A percentile compares a stretch with the other conserved stretches of the same genome.
These are phyloP conservation scores for Drosophila diplacantha DNA, from an alignment of 2,888 invertebrate genomes.

Conservation along the genomic window DNA sequence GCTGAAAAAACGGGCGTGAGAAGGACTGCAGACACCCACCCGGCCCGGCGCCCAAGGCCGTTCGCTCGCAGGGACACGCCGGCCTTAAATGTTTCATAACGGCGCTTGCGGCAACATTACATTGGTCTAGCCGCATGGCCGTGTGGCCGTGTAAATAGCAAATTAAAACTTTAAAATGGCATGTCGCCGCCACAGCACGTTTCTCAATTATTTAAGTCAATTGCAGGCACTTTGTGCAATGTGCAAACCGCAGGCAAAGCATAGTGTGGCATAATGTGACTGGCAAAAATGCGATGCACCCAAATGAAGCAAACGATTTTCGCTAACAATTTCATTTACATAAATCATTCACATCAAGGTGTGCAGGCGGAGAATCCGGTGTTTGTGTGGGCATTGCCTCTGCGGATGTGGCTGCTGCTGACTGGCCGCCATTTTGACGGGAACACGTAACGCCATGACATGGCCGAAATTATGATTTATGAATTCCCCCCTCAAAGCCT, in stretches of 20 bases:
- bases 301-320: conserved; percentile 38
- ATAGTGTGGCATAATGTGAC: conserved; percentile 4
- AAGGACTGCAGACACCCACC: conserved; percentile 5
- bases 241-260: conserved; percentile 5
- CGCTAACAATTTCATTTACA: conserved; percentile 60
- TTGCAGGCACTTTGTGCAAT: conserved; percentile 14
- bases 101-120: conserved; percentile 33
- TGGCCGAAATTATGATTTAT: conserved; percentile 62
- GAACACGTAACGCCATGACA: conserved; percentile 60
- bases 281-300: conserved; percentile 23
- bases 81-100: conserved; percentile 55
- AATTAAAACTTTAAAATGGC: conserved; percentile 56
- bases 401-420: conserved; percentile 32
- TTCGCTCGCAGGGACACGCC: conserved; percentile 27
- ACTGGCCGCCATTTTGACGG: conserved; percentile 44
- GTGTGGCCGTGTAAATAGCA: conserved; percentile 37
- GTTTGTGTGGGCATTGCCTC: conserved; percentile 8
- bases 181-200: conserved; percentile 24
- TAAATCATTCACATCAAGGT: conserved; percentile 66
- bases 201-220: conserved; percentile 19
- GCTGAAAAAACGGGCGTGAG: background rate
- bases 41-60: conserved; percentile 16
- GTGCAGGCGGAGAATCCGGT: conserved; percentile 16
- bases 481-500: conserved; percentile 12
- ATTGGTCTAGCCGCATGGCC: conserved; percentile 9